phyloP scores from a whole-genome alignment of 2,113 vertebrate species.

The Pycnonotus jocosus region DNA sequence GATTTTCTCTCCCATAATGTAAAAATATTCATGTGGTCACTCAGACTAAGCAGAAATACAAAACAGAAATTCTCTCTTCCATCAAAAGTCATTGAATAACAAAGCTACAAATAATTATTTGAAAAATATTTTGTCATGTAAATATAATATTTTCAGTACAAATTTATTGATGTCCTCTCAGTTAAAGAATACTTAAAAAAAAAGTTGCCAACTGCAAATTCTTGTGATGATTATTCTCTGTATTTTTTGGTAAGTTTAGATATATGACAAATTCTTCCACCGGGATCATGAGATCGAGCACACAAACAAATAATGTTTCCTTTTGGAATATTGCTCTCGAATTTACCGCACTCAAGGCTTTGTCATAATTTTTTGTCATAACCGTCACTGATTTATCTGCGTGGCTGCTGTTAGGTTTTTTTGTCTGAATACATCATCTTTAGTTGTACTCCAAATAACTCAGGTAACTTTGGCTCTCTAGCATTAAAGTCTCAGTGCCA shows the following conservation, averaged over 20 bases:
- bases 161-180: not conserved
- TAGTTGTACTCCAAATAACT: not conserved
- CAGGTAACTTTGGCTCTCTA: not conserved
- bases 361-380: not conserved
- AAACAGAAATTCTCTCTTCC: not conserved
- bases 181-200: not conserved
- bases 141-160: not conserved
- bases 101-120: not conserved
- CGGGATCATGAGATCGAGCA: not conserved
- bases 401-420: not conserved
- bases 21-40: not conserved
- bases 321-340: not conserved
- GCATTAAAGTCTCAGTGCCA: constrained; percentile 58
- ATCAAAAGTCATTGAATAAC: not conserved
- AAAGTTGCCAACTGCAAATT: not conserved
- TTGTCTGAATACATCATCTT: not conserved
- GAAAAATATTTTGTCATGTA: not conserved
- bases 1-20: not conserved
- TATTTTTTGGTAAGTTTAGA: not conserved
- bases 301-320: not conserved
- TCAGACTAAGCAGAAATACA: not conserved
- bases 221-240: not conserved
- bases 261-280: not conserved
- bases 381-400: not conserved
- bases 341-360: not conserved